A percentile compares a stretch with the other conserved stretches of the same genome.
Conservation (phyloP, 2,888 invertebrate genomes). For the Quadroppia sp. region DNA sequence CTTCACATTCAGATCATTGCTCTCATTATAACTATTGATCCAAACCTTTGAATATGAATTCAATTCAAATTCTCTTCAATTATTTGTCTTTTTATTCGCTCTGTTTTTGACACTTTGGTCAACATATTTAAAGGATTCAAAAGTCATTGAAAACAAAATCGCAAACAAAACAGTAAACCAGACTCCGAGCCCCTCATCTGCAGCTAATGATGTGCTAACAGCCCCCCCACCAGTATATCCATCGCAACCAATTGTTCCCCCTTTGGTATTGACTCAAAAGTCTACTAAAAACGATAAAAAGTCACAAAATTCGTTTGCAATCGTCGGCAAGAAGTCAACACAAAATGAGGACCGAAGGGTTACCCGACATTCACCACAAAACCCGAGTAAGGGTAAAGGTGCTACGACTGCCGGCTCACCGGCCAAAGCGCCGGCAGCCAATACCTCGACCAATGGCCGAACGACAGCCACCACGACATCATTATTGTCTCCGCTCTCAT, state of each 20-base stretch:
- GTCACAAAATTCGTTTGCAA: constrained; percentile 14
- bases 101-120: too few species aligned
- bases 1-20: too few species aligned
- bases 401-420: neutral
- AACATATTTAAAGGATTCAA: neutral
- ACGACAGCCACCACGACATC: neutral
- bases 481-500: neutral
- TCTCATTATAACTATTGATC: too few species aligned
- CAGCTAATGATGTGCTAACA: neutral
- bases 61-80: too few species aligned
- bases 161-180: neutral
- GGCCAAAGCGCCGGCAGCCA: neutral
- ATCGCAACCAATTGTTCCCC: constrained; percentile 2
- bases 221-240: neutral
- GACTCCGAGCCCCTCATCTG: neutral
- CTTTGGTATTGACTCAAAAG: neutral
- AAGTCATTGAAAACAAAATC: neutral
- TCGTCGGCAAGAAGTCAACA: neutral
- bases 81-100: too few species aligned
- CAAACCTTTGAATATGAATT: too few species aligned
- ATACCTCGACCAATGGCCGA: neutral
- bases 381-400: too few species aligned
- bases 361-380: constrained; percentile 22
- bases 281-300: constrained; percentile 13
- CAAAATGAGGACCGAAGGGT: constrained; percentile 9